Percentiles rank a stretch among this genome's conserved stretches.
Conservation (phyloP, 1,140 invertebrate genomes). For the Oscheius sp. region DNA sequence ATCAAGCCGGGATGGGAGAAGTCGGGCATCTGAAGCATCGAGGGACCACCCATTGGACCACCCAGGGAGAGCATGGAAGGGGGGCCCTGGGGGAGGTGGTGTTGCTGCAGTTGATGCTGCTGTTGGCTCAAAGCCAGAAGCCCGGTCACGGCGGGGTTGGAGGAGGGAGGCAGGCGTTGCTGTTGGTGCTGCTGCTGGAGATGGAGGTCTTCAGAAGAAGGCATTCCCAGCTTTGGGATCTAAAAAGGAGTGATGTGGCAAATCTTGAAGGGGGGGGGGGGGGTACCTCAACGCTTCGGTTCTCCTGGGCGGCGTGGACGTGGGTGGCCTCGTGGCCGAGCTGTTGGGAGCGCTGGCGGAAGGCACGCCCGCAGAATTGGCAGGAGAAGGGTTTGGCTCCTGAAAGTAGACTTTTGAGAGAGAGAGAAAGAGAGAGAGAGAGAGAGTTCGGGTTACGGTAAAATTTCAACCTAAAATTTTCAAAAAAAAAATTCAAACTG, state of each 20-base stretch:
- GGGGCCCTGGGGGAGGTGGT: background rate
- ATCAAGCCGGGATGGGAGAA: background rate
- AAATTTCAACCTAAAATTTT: background rate
- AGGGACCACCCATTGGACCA: no score
- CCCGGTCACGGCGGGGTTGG: background rate
- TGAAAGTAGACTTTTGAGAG: no score
- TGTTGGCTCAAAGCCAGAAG: background rate
- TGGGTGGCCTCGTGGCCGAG: conserved; percentile 57
- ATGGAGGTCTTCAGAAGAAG: no score
- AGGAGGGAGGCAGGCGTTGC: background rate
- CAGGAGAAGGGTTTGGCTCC: conserved; percentile 55
- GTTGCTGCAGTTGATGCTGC: no score
- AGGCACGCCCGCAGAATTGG: conserved; percentile 51
- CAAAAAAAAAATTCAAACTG: background rate
- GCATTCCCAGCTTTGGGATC: background rate
- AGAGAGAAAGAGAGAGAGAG: no score
- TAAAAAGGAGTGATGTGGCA: background rate
- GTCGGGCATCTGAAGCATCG: background rate
- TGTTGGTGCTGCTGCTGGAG: no score
- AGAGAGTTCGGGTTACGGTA: no score
- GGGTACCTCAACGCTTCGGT: background rate
- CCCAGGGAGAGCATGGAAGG: background rate
- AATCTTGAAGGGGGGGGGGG: background rate
- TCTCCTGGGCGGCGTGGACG: background rate
- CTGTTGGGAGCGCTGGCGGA: conserved; percentile 57